Evolutionary conservation across 2,797 vertebrate genomes (phyloP).

Genomic region (Danio kyathit): DNA sequence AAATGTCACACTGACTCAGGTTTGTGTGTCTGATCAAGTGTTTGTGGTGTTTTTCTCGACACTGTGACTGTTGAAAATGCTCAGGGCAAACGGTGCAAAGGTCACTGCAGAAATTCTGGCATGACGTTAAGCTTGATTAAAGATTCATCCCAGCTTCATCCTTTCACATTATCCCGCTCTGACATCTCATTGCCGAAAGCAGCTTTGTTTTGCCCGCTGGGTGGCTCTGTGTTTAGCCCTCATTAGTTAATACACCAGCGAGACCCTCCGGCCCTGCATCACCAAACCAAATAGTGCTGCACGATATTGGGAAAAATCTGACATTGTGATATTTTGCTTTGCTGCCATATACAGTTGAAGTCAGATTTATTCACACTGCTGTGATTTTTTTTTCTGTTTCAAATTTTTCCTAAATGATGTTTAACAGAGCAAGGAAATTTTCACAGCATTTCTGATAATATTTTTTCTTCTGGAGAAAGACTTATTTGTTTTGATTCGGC

Average conservation of each 20-base stretch:
- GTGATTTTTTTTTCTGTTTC: too few species aligned
- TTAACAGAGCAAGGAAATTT: too few species aligned
- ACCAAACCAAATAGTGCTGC: constrained; percentile 21
- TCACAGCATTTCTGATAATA: too few species aligned
- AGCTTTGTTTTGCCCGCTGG: constrained; percentile 12
- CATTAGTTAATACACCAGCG: constrained; percentile 46
- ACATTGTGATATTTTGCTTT: too few species aligned
- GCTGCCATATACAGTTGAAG: too few species aligned
- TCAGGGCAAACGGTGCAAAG: constrained; percentile 21
- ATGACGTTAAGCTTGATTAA: constrained; percentile 4
- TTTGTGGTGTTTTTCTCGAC: constrained; percentile 32
- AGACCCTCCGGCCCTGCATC: constrained; percentile 33
- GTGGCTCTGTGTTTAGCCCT: constrained; percentile 22
- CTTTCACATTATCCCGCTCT: constrained; percentile 44
- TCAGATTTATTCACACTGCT: too few species aligned
- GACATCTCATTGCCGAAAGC: constrained; percentile 44
- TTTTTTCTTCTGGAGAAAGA: too few species aligned
- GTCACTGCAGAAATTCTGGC: constrained; percentile 9
- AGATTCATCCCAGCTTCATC: constrained; percentile 28
- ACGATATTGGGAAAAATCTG: too few species aligned
- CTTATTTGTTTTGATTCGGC: too few species aligned
- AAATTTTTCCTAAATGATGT: too few species aligned
- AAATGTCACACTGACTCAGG: constrained; percentile 37
- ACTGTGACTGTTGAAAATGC: constrained; percentile 20
- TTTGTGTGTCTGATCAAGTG: constrained; percentile 22